phyloP scores from a whole-genome alignment of 2,888 invertebrate genomes.

The Glomeris marginata region DNA sequence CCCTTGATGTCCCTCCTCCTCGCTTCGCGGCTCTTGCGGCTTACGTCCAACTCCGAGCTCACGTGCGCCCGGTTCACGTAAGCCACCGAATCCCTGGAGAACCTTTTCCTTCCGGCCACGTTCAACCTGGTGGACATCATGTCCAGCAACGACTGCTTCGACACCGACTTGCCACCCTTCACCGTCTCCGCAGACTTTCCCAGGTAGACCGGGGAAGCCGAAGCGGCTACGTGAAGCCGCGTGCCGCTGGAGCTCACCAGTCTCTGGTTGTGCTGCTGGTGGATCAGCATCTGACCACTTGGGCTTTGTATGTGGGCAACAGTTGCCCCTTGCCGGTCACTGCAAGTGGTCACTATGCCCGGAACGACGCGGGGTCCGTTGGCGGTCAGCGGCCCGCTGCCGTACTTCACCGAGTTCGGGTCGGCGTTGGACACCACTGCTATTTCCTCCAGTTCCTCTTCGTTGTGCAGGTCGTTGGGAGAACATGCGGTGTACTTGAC shows the following conservation, averaged over 20 bases:
- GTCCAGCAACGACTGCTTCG: constrained; percentile 47
- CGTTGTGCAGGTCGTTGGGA: constrained; percentile 20
- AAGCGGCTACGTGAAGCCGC: constrained; percentile 35
- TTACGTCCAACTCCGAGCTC: constrained; percentile 62
- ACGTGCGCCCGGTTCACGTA: constrained; percentile 46
- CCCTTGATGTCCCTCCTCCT: constrained; percentile 31
- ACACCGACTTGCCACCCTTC: constrained; percentile 39
- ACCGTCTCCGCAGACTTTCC: constrained; percentile 14
- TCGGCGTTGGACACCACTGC: constrained; percentile 44
- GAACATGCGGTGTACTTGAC: constrained; percentile 31
- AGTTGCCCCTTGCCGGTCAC: too few species aligned
- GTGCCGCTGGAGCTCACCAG: constrained; percentile 40
- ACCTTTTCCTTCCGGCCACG: constrained; percentile 28
- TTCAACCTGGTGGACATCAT: constrained; percentile 61
- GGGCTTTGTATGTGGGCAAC: too few species aligned
- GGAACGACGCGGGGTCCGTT: constrained; percentile 41
- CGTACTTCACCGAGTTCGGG: constrained; percentile 40
- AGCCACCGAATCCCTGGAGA: constrained; percentile 57
- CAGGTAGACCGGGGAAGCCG: constrained; percentile 30
- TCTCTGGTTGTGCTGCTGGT: too few species aligned
- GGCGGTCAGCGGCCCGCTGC: constrained; percentile 39
- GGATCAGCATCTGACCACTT: constrained; percentile 24
- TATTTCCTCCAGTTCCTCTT: constrained; percentile 33
- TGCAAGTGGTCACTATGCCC: constrained; percentile 27
- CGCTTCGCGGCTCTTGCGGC: constrained; percentile 34